phyloP scores from a whole-genome alignment of 2,113 vertebrate species.

The Myrmophylax atrothorax region DNA sequence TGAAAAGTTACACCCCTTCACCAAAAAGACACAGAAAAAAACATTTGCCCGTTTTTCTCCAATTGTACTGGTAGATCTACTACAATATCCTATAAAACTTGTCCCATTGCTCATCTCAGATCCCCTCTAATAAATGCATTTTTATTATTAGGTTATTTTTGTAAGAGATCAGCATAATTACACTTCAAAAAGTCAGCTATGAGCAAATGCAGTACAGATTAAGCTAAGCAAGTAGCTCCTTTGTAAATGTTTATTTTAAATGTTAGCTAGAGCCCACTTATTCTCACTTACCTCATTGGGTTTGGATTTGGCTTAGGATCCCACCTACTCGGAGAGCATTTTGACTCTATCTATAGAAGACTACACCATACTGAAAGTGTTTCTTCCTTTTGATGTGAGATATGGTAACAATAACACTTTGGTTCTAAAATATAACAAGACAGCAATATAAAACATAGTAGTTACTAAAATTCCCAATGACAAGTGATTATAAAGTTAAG shows the following conservation, averaged over 20 bases:
- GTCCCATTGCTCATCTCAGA: neutral
- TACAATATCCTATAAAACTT: neutral
- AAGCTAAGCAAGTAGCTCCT: constrained; percentile 12
- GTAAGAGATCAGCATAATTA: neutral
- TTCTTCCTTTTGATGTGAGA: constrained; percentile 58
- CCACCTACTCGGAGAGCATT: constrained; percentile 57
- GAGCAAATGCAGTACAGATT: constrained; percentile 8
- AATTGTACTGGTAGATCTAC: neutral
- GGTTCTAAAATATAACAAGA: constrained; percentile 40
- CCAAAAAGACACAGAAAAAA: neutral
- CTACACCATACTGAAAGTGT: constrained; percentile 41
- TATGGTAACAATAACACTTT: constrained; percentile 53
- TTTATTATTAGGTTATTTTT: neutral
- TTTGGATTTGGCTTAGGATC: constrained; percentile 48
- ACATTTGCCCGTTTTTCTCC: neutral
- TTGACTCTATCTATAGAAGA: constrained; percentile 56
- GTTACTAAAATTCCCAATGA: neutral
- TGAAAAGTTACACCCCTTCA: neutral
- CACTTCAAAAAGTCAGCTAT: neutral
- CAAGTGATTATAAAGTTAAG: neutral
- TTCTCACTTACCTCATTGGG: constrained; percentile 58
- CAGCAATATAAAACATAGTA: constrained; percentile 27
- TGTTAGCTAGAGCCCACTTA: constrained; percentile 38
- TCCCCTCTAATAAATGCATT: neutral
- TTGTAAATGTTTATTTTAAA: constrained; percentile 62